Evolutionary conservation across 2,888 invertebrate species (phyloP), one percentile per base, ranked within the genome.

Genomic region (Sinhomidia bicolor): DNA sequence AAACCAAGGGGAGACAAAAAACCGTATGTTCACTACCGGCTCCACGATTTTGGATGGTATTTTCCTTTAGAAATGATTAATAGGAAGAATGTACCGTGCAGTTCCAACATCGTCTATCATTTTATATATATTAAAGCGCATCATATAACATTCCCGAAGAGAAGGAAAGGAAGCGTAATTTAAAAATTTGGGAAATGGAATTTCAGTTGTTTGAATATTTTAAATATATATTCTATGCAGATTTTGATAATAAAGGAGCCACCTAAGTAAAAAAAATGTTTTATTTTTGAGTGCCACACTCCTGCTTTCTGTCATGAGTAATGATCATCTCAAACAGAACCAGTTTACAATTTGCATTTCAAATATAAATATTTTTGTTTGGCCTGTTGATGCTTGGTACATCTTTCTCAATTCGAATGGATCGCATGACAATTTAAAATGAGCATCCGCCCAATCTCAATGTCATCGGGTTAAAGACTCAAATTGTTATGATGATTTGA

Each of bases 401-500:
- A 23, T 60, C 23, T 12, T 23, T 26, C 26, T 60, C 7, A 20
- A 32, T 17, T 36, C 65, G 65, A n/a, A 32, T 65, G 36, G 65
- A 36, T 65, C 36, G 32, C 32, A 17, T 17, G 65, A 65, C 4
- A 26, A 60, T 17, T 60, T 12, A 9, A 65, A 65, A 36, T 9
- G 17, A 62, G 65, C 36, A n/a, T 65, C 32, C 65, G n/a, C 65
- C 65, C 32, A 65, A 36, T 65, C 36, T 65, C 65, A 65, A 65
- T 65, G 65, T 65, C 65, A 65, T n/a, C 14, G 65, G 65, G 65
- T 65, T 65, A 65, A 65, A 65, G 60, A 32, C 65, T 36, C 65
- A 9, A 9, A 36, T 1, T 36, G n/a, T 17, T 65, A 36, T 36
- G 9, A n/a, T n/a, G n/a, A n/a, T n/a, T n/a, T n/a, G n/a, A n/a